Base-by-base conservation (phyloP, 23 tunicate species). In the Diplosoma virens region DNA sequence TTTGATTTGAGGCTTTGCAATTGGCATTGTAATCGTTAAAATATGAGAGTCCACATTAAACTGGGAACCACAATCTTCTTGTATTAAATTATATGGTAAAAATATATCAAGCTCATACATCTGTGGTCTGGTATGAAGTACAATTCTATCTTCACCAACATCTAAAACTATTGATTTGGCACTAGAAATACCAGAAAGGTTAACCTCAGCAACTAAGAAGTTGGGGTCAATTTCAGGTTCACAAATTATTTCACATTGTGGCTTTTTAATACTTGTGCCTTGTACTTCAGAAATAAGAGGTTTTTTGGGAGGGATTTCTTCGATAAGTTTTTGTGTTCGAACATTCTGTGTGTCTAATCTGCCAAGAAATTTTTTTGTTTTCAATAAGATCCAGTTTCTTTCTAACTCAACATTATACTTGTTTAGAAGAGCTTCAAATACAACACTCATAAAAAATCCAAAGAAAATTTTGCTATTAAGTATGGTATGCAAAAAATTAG, bases 361-460 rank as follows among this genome's bases (percentile, higher is more conserved):
- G 35, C 97, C 97, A 7, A 92, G 32, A 65, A 92, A 76, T 58
- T 92, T 92, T 28, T 92, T 92, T 6, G 63, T 67, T 37, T 78
- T 85, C 30, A 92, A 63, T 58, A 92, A n/a, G 31, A 85, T 70
- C 92, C 91, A 92, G 21, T 85, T 81, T 48, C 92, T 73, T 24
- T 92, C 92, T 24, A 92, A 47, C 37, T 85, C 84, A 30, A 85
- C 76, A 2, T 74, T 58, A 59, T 92, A 85, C 37, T 92, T 92
- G 32, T 69, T 76, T 16, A 11, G 37, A 0, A 92, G 17, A 18
- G 92, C 97, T 60, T 85, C 87, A 29, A 81, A 80, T n/a, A 92
- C 97, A 48, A 92, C 68, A 47, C 97, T 92, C 97, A 85, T 92
- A 33, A 92, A 85, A 67, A 92, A 92, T 3, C 92, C 92, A 52